Conservation (phyloP, 1,140 invertebrate species). For the Copidosoma floridanum region DNA sequence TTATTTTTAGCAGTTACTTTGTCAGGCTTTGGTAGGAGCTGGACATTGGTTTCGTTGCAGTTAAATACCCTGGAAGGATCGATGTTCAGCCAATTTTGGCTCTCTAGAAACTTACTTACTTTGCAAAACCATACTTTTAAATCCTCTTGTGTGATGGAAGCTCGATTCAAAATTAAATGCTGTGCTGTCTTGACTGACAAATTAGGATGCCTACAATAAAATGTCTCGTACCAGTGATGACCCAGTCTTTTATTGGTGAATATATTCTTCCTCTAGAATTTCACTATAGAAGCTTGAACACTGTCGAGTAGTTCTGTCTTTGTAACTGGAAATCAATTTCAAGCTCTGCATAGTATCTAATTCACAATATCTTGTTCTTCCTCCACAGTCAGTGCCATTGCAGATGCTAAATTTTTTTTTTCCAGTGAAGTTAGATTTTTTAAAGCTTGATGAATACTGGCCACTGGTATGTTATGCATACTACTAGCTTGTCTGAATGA, state of each 20-base stretch:
- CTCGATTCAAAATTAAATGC: slow-evolving; percentile 35
- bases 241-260: slow-evolving; percentile 26
- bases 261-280: slow-evolving; percentile 16
- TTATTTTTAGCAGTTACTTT: neutral
- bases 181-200: slow-evolving; percentile 16
- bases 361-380: slow-evolving; percentile 23
- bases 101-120: slow-evolving; percentile 25
- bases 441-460: neutral
- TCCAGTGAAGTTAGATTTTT: neutral
- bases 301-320: slow-evolving; percentile 23
- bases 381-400: neutral
- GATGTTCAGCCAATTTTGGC: slow-evolving; percentile 22
- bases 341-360: slow-evolving; percentile 15
- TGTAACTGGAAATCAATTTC: slow-evolving; percentile 18
- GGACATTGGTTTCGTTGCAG: slow-evolving; percentile 26
- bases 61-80: too few relatives aligned
- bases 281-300: slow-evolving; percentile 18
- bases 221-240: slow-evolving; percentile 32
- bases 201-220: slow-evolving; percentile 30
- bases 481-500: too few relatives aligned
- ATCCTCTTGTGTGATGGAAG: slow-evolving; percentile 25
- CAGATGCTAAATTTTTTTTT: slow-evolving; percentile 2
- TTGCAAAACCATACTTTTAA: slow-evolving; percentile 36
- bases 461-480: slow-evolving; percentile 7
- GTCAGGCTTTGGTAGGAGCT: neutral